Evolutionary conservation across 2,797 vertebrate species (phyloP).

Genomic region (Hemibagrus guttatus): DNA sequence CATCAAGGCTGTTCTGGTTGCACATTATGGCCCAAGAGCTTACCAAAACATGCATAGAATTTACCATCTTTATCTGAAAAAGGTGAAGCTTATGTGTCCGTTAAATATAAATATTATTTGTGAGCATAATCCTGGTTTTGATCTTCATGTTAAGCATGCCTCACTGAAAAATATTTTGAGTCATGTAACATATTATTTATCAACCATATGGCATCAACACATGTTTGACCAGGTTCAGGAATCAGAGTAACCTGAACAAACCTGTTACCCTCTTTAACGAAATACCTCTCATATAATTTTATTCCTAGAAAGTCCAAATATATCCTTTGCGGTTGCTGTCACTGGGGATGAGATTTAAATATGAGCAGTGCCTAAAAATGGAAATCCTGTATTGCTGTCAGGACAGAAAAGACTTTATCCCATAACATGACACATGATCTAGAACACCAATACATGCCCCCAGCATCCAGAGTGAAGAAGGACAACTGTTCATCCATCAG

Average conservation of each 20-base stretch:
- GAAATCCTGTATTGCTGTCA: slow-evolving; percentile 54
- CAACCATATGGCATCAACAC: neutral
- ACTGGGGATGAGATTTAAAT: slow-evolving; percentile 60
- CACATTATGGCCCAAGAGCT: neutral
- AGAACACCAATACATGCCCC: slow-evolving; percentile 25
- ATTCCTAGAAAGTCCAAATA: slow-evolving; percentile 61
- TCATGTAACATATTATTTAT: slow-evolving; percentile 11
- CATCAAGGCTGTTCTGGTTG: neutral
- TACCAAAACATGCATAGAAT: neutral
- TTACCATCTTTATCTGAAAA: neutral
- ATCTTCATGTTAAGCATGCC: neutral
- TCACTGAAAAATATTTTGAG: slow-evolving; percentile 23
- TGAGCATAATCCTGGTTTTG: neutral
- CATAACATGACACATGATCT: slow-evolving; percentile 53
- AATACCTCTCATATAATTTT: slow-evolving; percentile 60
- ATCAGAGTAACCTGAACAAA: slow-evolving; percentile 49
- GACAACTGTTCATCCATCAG: slow-evolving; percentile 21
- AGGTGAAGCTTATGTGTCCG: neutral
- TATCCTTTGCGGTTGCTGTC: slow-evolving; percentile 59
- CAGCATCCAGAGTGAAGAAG: slow-evolving; percentile 36
- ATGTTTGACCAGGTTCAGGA: slow-evolving; percentile 34
- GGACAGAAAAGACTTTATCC: slow-evolving; percentile 47
- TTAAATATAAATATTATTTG: neutral
- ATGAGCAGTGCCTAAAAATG: slow-evolving; percentile 37
- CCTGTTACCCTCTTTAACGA: slow-evolving; percentile 45